Evolutionary conservation across 1,140 invertebrate genomes (phyloP), one percentile per base, ranked within the genome.

Genomic region (Pseudomyrmex pallidus): DNA sequence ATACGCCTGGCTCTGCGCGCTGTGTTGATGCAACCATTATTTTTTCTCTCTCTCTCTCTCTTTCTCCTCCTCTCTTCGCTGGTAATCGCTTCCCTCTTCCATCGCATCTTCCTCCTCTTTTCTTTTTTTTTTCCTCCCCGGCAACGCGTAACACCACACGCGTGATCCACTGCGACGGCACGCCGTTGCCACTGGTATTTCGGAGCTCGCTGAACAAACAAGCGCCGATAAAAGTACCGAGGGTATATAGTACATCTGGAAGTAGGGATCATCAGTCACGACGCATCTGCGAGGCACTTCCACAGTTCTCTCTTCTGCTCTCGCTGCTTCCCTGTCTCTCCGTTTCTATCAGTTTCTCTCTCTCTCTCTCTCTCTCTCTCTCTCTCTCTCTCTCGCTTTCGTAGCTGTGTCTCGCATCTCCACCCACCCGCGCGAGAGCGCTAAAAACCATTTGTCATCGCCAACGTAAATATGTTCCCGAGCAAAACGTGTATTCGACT

Each of bases 251-350:
- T 93, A 94, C 93, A 94, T 94, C 93, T 94, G 93, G 93, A 94
- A 94, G 93, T 92, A 90, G 90, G 92, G 92, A 94, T 89, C 93
- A 94, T 94, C 93, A 94, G 93, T 94, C 94, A 93, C 91, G 90
- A 84, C 92, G 91, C 94, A 94, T 94, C 93, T 94, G 94, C 92
- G 91, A 87, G 85, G 85, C 84, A 87, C 86, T 84, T 35, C 77
- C 83, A 84, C 83, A 84, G 83, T 85, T 86, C 90, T 85, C 87
- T 88, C 77, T 83, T 87, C 84, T 80, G 67, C 85, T 84, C 87
- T 89, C 35, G 35, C 86, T 70, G 77, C 84, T 88, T 87, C 82
- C 73, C 80, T 54, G 7, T 62, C 57, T n/a, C 85, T 59, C 70
- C 8, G 68, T 44, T 84, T 80, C 59, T 59, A 17, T 13, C 17